phyloP scores from a whole-genome alignment of 2,888 invertebrate species.

The Drosophila bunnanda region DNA sequence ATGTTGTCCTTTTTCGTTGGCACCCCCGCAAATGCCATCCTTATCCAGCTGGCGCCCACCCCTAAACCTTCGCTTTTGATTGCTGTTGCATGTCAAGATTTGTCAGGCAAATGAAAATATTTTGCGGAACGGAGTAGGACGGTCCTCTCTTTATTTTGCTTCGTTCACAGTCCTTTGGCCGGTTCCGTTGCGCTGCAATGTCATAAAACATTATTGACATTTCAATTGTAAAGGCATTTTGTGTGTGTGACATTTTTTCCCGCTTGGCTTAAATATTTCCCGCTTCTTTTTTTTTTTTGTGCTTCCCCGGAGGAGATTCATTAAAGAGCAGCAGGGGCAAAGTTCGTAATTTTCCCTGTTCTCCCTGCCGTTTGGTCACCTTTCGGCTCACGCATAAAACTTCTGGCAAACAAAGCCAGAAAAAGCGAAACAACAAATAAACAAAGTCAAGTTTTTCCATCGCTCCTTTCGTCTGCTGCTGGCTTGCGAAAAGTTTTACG shows the following conservation, averaged over 20 bases:
- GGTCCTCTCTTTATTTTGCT: constrained; percentile 9
- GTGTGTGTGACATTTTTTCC: constrained; percentile 43
- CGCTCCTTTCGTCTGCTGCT: constrained; percentile 23
- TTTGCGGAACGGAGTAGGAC: constrained; percentile 33
- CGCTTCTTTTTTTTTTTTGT: background rate
- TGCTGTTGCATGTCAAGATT: constrained; percentile 78
- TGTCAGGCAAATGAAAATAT: constrained; percentile 71
- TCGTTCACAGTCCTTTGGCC: constrained; percentile 5
- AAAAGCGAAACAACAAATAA: constrained; percentile 54
- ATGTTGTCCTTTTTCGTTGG: constrained; percentile 49
- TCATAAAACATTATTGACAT: constrained; percentile 79
- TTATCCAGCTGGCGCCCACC: constrained; percentile 2
- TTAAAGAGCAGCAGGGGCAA: constrained; percentile 60
- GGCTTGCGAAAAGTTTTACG: constrained; percentile 71
- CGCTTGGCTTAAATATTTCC: constrained; percentile 5
- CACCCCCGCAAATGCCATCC: constrained; percentile 2
- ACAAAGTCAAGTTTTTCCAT: constrained; percentile 55
- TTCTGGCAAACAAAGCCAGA: constrained; percentile 38
- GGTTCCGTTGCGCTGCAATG: constrained; percentile 45
- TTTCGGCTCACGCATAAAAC: constrained; percentile 66
- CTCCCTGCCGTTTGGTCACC: constrained; percentile 46
- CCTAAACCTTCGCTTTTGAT: constrained; percentile 60
- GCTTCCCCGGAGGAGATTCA: constrained; percentile 39
- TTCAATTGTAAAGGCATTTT: constrained; percentile 71
- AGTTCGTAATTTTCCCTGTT: constrained; percentile 43